These are phyloP conservation scores for Microplitis manilae DNA, from an alignment of 2,888 invertebrate species.

Conservation along the genomic window DNA sequence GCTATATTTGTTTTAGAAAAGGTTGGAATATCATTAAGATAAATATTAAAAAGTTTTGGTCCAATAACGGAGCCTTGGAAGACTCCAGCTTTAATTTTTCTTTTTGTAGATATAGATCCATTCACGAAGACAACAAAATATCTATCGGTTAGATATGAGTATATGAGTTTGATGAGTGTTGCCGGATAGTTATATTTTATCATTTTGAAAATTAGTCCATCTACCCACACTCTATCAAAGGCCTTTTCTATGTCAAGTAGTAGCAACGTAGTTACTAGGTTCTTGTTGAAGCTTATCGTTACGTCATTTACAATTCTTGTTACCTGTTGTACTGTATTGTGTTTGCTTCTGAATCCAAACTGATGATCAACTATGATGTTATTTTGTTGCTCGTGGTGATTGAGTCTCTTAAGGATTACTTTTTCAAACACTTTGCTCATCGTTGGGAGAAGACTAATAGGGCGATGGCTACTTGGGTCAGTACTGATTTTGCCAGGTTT, in stretches of 20 bases:
- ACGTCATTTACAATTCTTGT: conserved; percentile 55
- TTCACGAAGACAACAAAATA: conserved; percentile 50
- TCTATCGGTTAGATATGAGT: conserved; percentile 51
- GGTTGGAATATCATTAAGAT: no score
- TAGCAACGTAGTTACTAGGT: conserved; percentile 49
- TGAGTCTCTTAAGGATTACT: conserved; percentile 44
- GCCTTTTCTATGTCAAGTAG: conserved; percentile 42
- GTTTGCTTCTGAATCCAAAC: conserved; percentile 58
- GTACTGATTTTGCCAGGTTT: conserved; percentile 43
- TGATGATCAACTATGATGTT: conserved; percentile 46
- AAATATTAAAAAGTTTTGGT: no score
- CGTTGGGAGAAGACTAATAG: conserved; percentile 43
- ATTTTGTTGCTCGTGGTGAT: conserved; percentile 39
- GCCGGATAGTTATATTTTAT: no score
- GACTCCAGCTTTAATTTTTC: not conserved
- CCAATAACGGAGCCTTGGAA: no score
- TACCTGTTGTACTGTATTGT: conserved; percentile 57
- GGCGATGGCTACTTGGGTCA: conserved; percentile 41
- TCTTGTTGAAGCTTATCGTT: conserved; percentile 51
- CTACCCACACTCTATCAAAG: conserved; percentile 50
- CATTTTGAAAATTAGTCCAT: conserved; percentile 30
- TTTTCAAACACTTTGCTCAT: conserved; percentile 43
- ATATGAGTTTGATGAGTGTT: no score
- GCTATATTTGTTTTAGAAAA: no score
- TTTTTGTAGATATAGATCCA: conserved; percentile 27